These are phyloP conservation scores for Rhynchotus rufescens DNA, from an alignment of 2,797 vertebrate species.

Conservation along the genomic window DNA sequence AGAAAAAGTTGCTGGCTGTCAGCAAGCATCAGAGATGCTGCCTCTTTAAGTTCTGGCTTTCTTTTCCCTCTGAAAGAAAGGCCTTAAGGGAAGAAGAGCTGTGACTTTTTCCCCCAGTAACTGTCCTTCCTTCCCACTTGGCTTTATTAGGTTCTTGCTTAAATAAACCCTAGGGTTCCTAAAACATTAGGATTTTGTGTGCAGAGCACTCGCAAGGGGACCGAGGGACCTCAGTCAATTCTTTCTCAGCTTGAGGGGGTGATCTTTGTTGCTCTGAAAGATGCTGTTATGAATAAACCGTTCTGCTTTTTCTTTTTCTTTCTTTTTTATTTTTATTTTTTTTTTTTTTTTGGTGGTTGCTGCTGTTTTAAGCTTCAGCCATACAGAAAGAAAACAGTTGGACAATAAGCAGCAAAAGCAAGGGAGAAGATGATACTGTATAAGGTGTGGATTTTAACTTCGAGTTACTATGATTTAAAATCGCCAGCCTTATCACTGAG, in stretches of 20 bases:
- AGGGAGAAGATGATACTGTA: neutral
- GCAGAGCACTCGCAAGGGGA: neutral
- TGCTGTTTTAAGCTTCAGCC: neutral
- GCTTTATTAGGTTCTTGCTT: neutral
- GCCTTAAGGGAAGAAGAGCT: neutral
- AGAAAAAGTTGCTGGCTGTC: neutral
- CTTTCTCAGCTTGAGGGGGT: neutral
- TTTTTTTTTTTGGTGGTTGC: neutral
- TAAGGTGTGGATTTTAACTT: too few relatives aligned
- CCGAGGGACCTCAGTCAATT: neutral
- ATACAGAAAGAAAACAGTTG: neutral
- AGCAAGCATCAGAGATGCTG: neutral
- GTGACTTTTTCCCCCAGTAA: neutral
- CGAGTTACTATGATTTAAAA: neutral
- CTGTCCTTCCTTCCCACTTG: neutral
- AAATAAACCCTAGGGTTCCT: too few relatives aligned
- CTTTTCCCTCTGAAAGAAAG: neutral
- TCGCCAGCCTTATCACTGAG: too few relatives aligned
- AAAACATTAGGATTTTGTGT: neutral
- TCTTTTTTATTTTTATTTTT: neutral
- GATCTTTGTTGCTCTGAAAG: neutral
- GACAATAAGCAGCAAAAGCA: neutral
- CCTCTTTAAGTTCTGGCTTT: neutral
- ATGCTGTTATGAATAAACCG: neutral
- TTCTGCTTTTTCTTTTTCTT: neutral